Conservation (phyloP, 2,113 vertebrate species). For the Gadus chalcogrammus region DNA sequence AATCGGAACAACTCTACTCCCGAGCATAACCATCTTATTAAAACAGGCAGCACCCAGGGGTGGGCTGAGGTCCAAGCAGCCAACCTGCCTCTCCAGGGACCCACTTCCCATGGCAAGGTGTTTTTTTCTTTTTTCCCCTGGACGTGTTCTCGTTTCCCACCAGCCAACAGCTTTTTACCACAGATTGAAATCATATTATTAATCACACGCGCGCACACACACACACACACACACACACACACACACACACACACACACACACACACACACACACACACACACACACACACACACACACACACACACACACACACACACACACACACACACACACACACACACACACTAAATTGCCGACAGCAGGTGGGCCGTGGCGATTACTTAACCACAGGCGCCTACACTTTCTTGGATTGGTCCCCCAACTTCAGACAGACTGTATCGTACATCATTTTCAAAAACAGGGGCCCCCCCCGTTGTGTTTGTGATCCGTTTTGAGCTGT, state of each 20-base stretch:
- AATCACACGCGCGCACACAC: too few species aligned
- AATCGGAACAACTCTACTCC: too few species aligned
- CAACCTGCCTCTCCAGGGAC: not conserved
- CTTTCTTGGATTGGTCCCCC: too few species aligned
- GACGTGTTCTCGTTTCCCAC: not conserved
- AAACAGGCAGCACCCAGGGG: slow-evolving; percentile 7
- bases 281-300: too few species aligned
- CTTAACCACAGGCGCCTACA: too few species aligned
- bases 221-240: too few species aligned
- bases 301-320: too few species aligned
- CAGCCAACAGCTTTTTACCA: not conserved
- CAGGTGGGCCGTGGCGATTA: not conserved
- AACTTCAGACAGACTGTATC: too few species aligned
- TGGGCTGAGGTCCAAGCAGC: not conserved
- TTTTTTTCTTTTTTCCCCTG: not conserved
- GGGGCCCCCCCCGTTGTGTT: too few species aligned
- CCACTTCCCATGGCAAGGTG: not conserved
- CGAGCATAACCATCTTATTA: slow-evolving; percentile 18
- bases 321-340: not conserved
- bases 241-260: too few species aligned
- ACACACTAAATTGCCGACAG: slow-evolving; percentile 3
- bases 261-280: not conserved
- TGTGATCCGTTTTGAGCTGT: too few species aligned
- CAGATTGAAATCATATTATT: not conserved
- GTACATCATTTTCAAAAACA: too few species aligned